Base-by-base conservation (phyloP, 2,888 invertebrate genomes). In the Melolontha melolontha region DNA sequence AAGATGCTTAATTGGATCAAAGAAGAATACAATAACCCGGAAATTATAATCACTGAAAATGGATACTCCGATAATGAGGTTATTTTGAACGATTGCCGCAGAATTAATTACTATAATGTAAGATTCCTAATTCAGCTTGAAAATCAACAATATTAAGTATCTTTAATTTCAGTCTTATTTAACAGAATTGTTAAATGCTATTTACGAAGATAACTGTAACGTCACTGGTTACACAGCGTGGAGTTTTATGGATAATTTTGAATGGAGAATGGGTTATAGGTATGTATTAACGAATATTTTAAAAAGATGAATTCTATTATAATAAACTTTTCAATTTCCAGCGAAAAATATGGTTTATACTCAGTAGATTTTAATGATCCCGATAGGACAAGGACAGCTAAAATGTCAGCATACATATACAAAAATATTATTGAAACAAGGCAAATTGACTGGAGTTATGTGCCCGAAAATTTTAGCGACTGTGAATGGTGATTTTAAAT, bases 1-100 rank as follows among this genome's bases (percentile, higher is more conserved):
- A 87, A 87, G 73, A 78, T 88, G 1, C 76, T 92, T 14, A 88
- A 87, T 79, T 90, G 89, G 87, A 84, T 91, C 14, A 87, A 85
- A 73, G 80, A 81, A 54, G 84, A 85, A 16, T 91, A 89, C 80
- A 80, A 85, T 72, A 88, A 88, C 78, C 88, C 88, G 0, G 75
- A 84, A 34, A 80, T 89, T 5, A 83, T 83, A 59, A 75, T 88
- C 1, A 85, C 85, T 0, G 89, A 87, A 73, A 88, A 87, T 64
- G 88, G 88, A 0, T 50, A 22, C 10, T 50, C 50, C 8, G 17
- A 22, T 22, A 17, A 11, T 11, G 27, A 27, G 10, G n/a, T 55
- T 55, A 29, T 83, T 0, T 74, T 84, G 0, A 89, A 89, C 76
- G 81, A 71, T 80, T 82, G 70, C 81, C 79, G 1, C 84, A 81